phyloP scores from a whole-genome alignment of 2,113 vertebrate genomes.

The Bettongia penicillata region DNA sequence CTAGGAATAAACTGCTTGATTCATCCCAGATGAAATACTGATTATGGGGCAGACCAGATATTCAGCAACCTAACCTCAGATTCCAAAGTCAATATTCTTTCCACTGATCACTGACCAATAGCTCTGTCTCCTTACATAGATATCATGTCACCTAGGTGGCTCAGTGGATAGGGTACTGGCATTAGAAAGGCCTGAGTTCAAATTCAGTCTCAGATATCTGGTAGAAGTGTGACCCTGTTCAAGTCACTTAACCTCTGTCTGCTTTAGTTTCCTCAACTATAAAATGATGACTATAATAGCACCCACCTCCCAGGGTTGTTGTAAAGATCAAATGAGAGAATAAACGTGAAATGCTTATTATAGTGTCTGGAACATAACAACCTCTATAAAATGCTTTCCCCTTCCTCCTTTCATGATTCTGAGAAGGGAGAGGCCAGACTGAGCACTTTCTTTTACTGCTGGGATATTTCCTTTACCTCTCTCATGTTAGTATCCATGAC shows the following conservation, averaged over 20 bases:
- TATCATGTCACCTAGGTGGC: not conserved
- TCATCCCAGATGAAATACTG: not conserved
- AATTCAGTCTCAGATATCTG: not conserved
- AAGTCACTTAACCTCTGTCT: not conserved
- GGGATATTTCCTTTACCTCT: not conserved
- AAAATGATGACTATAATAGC: not conserved
- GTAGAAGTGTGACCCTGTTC: not conserved
- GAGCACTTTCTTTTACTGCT: not conserved
- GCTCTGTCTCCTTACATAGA: not conserved
- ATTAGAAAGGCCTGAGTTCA: not conserved
- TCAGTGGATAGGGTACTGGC: not conserved
- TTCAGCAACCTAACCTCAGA: not conserved
- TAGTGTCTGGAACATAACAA: not conserved
- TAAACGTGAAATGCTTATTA: not conserved
- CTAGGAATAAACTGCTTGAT: not conserved
- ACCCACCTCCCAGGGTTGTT: not conserved
- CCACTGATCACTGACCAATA: not conserved
- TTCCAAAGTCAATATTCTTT: not conserved
- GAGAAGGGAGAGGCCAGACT: not conserved
- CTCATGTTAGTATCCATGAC: not conserved
- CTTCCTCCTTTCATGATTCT: not conserved
- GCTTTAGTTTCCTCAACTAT: not conserved
- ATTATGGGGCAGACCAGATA: not conserved
- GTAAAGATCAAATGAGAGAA: not conserved
- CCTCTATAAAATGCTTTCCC: not conserved